A percentile compares a stretch with the other conserved stretches of the same genome.
These are phyloP conservation scores for Cherax destructor DNA, from an alignment of 1,140 invertebrate genomes.

Conservation along the genomic window DNA sequence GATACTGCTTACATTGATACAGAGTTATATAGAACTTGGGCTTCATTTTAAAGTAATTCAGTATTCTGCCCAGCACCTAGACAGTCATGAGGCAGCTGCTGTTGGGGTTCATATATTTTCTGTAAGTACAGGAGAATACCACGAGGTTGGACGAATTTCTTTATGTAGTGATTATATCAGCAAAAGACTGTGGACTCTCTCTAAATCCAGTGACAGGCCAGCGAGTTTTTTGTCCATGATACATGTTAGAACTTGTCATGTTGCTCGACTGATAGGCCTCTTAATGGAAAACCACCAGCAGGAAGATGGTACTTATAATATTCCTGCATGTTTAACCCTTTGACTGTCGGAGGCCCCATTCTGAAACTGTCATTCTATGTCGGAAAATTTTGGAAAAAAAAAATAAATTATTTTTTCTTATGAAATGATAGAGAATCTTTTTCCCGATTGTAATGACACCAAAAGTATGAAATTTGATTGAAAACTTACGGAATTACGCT, in stretches of 20 bases:
- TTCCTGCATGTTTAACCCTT: conserved; percentile 33
- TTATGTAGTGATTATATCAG: conserved; percentile 54
- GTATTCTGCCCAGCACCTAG: conserved; percentile 21
- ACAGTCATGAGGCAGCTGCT: conserved; percentile 39
- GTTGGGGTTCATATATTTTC: conserved; percentile 43
- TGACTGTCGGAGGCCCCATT: no score
- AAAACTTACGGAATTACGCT: no score
- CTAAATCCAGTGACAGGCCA: conserved; percentile 8
- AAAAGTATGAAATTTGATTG: no score
- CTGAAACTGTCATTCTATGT: no score
- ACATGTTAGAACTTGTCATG: conserved; percentile 42
- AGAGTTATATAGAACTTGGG: conserved; percentile 16
- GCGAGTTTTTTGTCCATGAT: conserved; percentile 62
- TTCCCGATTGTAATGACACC: no score
- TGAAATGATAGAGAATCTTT: no score
- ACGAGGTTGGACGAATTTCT: conserved; percentile 52
- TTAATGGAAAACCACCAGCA: conserved; percentile 51
- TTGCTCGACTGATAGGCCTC: conserved; percentile 32
- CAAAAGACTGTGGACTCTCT: conserved; percentile 42
- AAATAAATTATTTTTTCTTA: no score
- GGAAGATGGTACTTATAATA: conserved; percentile 41
- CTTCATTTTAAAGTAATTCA: conserved; percentile 45
- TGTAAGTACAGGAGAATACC: conserved; percentile 30
- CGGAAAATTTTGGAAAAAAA: no score
- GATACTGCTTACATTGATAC: conserved; percentile 28